Base-by-base conservation (phyloP, 1,140 invertebrate species). In the Pseudomyrmex cubaensis region DNA sequence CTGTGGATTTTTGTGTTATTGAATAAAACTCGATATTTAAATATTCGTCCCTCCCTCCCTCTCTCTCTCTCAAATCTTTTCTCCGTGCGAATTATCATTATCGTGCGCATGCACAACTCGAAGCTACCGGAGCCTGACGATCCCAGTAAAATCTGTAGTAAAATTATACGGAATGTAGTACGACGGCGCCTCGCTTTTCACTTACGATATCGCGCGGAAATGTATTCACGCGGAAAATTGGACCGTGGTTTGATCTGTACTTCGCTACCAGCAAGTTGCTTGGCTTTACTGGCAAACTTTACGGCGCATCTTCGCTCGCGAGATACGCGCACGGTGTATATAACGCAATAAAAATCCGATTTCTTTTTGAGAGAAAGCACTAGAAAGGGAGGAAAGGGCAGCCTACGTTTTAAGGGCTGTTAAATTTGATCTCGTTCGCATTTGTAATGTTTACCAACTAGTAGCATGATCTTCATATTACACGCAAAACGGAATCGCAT, bases 21-120 rank as follows among this genome's bases (percentile, higher is more conserved):
- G 63, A 52, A 82, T 73, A 64, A 76, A 88, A 85, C 12, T 88
- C 84, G 85, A 83, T 85, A 52, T 88, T 76, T 57, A 61, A 13
- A 64, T 35, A 35, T 35, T 35, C 5, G 35, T 35, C 35, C 35
- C 5, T 35, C 5, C 35, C 35, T 35, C 35, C 35, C 35, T 35
- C 35, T 7, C 35, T 35, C 50, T 61, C 62, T 46, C 1, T 48
- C 20, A 48, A n/a, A 64, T 44, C 44, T 25, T 80, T 59, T 72
- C 56, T 25, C 46, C n/a, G 35, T 57, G 44, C 54, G 12, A 80
- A 80, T 80, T 80, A 80, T 35, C 22, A 15, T 7, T 20, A 7
- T 35, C 35, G 35, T 35, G 8, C 8, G 15, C 54, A 9, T 48
- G 22, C 54, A 15, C 46, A 61, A 59, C 9, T 25, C 35, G 17